These are phyloP conservation scores for Tachina fera DNA, from an alignment of 2,888 invertebrate species.

Conservation along the genomic window DNA sequence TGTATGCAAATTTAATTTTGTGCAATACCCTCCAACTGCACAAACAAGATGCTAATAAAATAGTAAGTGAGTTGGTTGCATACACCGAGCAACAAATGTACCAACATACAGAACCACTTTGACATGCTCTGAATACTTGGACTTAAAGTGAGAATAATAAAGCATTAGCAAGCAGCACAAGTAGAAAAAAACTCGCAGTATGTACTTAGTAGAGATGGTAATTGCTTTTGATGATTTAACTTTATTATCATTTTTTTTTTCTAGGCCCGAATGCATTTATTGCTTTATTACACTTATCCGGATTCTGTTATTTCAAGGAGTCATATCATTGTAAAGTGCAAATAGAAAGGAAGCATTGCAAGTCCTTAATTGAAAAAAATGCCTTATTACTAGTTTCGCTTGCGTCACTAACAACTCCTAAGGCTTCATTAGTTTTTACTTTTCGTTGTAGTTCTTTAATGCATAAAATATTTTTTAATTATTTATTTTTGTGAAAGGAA, in stretches of 20 bases:
- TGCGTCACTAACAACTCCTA: too few species aligned
- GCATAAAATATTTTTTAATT: too few species aligned
- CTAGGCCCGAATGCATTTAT: too few species aligned
- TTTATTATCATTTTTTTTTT: neutral
- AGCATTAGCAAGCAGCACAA: slow-evolving; percentile 3
- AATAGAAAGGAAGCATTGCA: too few species aligned
- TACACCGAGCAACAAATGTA: slow-evolving; percentile 13
- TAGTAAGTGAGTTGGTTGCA: slow-evolving; percentile 28
- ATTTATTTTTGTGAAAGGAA: too few species aligned
- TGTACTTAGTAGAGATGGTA: slow-evolving; percentile 8
- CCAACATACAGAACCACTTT: slow-evolving; percentile 60
- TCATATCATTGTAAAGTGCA: too few species aligned
- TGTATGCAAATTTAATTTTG: slow-evolving; percentile 62
- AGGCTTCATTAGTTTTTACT: too few species aligned
- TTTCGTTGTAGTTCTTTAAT: too few species aligned
- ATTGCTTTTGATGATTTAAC: slow-evolving; percentile 3
- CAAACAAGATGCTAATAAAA: slow-evolving; percentile 52
- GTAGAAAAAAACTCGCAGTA: neutral
- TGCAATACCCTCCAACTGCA: slow-evolving; percentile 57
- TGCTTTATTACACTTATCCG: too few species aligned
- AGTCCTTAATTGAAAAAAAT: too few species aligned
- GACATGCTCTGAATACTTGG: slow-evolving; percentile 69
- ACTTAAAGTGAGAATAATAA: slow-evolving; percentile 61
- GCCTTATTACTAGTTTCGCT: too few species aligned
- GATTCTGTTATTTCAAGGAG: too few species aligned